Evolutionary conservation across 2,888 invertebrate genomes (phyloP).

Genomic region (Andrena dorsata): DNA sequence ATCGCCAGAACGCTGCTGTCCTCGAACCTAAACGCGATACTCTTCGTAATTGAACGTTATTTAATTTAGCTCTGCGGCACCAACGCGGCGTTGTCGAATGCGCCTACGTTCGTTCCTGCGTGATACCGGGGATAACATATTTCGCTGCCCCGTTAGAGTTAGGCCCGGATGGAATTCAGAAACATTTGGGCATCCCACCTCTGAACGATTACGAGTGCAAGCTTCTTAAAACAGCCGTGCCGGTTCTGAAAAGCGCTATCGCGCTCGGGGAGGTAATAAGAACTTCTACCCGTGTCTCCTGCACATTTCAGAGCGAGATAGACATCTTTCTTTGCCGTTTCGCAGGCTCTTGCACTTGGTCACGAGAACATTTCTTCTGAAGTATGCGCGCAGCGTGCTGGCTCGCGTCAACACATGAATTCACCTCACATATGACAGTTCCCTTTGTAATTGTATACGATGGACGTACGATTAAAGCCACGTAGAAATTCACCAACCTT

Average conservation of each 20-base stretch:
- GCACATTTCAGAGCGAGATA: background rate
- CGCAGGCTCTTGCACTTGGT: conserved; percentile 50
- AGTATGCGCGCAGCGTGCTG: background rate
- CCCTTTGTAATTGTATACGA: conserved; percentile 6
- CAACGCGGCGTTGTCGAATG: conserved; percentile 75
- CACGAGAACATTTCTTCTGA: conserved; percentile 25
- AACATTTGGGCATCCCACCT: conserved; percentile 76
- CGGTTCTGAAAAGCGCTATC: conserved; percentile 69
- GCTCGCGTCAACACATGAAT: background rate
- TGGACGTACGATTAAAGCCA: background rate
- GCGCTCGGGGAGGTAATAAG: conserved; percentile 73
- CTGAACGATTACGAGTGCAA: conserved; percentile 73
- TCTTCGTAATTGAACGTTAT: background rate
- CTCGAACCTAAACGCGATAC: background rate
- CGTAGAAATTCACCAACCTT: background rate
- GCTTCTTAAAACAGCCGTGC: conserved; percentile 68
- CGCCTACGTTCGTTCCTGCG: conserved; percentile 78
- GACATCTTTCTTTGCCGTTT: background rate
- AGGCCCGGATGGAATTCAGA: conserved; percentile 79
- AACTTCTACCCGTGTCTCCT: background rate
- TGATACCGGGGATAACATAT: conserved; percentile 77
- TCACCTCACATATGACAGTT: background rate
- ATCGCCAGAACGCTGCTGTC: background rate
- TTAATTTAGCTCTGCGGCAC: conserved; percentile 56
- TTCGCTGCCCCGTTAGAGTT: conserved; percentile 77